Percentiles rank a stretch among this genome's conserved stretches.
Evolutionary conservation across 2,113 vertebrate genomes (phyloP).

Genomic region (Corythornis cristatus): DNA sequence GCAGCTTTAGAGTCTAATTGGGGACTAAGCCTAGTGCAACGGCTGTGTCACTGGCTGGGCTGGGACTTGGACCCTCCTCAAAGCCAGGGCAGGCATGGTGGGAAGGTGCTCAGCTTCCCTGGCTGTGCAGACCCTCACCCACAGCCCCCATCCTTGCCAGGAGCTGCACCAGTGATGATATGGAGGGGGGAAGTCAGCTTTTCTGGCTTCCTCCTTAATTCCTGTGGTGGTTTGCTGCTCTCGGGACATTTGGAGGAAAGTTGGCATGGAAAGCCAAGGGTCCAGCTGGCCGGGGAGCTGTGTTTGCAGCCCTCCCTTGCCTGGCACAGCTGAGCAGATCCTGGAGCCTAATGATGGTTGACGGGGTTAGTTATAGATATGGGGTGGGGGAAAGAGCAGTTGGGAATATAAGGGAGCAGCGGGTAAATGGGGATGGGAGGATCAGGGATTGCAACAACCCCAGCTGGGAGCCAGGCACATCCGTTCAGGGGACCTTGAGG

Average conservation of each 20-base stretch:
- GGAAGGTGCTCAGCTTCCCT: neutral
- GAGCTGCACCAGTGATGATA: neutral
- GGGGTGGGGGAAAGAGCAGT: neutral
- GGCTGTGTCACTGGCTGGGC: rapidly evolving
- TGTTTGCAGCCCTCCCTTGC: neutral
- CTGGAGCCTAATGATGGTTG: neutral
- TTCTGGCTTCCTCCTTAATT: neutral
- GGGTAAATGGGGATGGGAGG: neutral
- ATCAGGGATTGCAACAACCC: neutral
- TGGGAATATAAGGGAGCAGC: neutral
- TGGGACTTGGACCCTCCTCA: rapidly evolving
- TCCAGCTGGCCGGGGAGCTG: neutral
- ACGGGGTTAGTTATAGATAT: neutral
- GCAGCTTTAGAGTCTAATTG: neutral
- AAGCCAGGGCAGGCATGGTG: rapidly evolving
- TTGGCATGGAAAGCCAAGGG: neutral
- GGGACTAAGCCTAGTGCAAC: neutral
- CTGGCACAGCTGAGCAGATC: neutral
- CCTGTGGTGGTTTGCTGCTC: neutral
- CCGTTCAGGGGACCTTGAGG: rapidly evolving
- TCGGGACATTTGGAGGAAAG: neutral
- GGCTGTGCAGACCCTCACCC: rapidly evolving
- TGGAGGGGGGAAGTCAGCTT: rapidly evolving
- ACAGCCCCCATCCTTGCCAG: rapidly evolving
- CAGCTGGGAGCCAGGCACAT: rapidly evolving